Evolutionary conservation across 2,113 vertebrate genomes (phyloP), one percentile per base, ranked within the genome.

Genomic region (Eonycteris spelaea): DNA sequence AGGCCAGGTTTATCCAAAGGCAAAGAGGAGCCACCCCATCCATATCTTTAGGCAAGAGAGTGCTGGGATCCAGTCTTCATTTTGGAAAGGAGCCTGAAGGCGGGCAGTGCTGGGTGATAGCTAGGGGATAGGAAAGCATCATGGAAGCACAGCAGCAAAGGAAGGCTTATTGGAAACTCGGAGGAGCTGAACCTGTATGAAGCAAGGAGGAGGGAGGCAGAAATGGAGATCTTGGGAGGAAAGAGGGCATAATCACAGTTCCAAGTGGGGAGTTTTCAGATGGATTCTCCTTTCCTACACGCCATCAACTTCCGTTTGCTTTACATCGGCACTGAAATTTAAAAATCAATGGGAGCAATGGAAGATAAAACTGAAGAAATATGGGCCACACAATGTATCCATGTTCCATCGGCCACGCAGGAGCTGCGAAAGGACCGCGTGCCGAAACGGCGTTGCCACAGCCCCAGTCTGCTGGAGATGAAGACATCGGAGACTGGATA

Each of bases 121-220:
- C 33, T 33, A 21, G 18, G n/a, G 51, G 24, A 16, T 7, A 0
- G 40, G 43, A 40, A 3, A 10, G 22, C 19, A 1, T 0, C 13
- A 14, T 0, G 28, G 18, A 24, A 71, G 43, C n/a, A 45, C 7
- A 89, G 83, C 35, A 7, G 65, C 71, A 65, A 22, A 65, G 24
- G 55, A 35, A 82, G 15, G 15, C 74, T 53, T 7, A 2, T 57
- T 6, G 38, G 67, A 38, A 59, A 24, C 59, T 24, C 55, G 13
- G 68, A 80, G 45, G 68, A 40, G 1, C 35, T 8, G 1, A 33
- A 19, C 63, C 16, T 68, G 57, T 10, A 11, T 5, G 18, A 14
- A 45, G 55, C 35, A 30, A 57, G 21, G 93, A 70, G 55, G 51
- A 28, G 14, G 5, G 26, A 5, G 3, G 7, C 1, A 7, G 16